Conservation (phyloP, 2,888 invertebrate species). For the Cerastis leucographa region DNA sequence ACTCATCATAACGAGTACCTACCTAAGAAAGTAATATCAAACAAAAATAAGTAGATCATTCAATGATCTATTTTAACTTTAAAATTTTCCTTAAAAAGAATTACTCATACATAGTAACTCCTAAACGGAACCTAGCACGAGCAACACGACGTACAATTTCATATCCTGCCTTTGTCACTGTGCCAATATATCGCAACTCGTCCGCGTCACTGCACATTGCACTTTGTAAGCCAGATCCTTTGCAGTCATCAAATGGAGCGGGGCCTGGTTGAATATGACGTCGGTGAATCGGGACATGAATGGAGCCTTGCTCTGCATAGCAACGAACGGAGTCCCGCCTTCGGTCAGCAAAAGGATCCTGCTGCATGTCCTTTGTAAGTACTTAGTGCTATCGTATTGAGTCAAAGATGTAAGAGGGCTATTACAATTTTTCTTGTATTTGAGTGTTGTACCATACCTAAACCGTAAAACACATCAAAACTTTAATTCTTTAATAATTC, state of each 20-base stretch:
- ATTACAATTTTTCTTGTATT: no score
- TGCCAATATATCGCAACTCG: conserved; percentile 28
- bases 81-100: neutral
- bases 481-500: no score
- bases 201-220: conserved; percentile 28
- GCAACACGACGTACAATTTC: conserved; percentile 19
- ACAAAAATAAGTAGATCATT: neutral
- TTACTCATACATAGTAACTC: neutral
- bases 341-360: conserved; percentile 84
- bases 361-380: conserved; percentile 91
- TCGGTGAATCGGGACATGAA: conserved; percentile 90
- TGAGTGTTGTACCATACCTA: no score
- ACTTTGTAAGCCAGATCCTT: conserved; percentile 39
- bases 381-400: conserved; percentile 7
- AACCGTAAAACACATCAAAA: no score
- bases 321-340: conserved; percentile 91
- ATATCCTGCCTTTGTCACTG: conserved; percentile 25
- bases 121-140: conserved; percentile 4
- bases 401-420: no score
- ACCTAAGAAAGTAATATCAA: neutral
- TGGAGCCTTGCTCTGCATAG: conserved; percentile 92
- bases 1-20: neutral
- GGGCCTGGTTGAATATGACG: conserved; percentile 89
- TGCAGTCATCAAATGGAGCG: conserved; percentile 89
- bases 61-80: neutral